Base-by-base conservation (phyloP, 1,140 invertebrate species). In the Epicauta chinensis region DNA sequence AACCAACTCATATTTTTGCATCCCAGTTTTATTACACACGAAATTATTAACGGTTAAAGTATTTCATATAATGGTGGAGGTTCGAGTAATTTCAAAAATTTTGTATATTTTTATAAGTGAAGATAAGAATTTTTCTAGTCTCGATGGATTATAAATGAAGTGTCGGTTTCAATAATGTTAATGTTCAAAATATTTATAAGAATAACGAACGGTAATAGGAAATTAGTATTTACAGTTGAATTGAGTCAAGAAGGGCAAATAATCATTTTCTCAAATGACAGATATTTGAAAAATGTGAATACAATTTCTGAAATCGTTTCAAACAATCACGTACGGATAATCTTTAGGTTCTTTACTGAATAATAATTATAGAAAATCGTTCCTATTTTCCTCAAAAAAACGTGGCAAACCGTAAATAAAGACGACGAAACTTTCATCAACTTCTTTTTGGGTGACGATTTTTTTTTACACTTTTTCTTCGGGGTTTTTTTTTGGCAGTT, bases 371-470 rank as follows among this genome's bases (percentile, higher is more conserved):
- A 51, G 32, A 38, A 47, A 47, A 47, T 23, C 45, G 45, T 38
- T 23, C 23, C 23, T 5, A 23, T 23, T 23, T 23, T 23, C 23
- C 2, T 23, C n/a, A n/a, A 42, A 36, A 45, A 40, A 46, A 46
- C 44, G 51, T 44, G 40, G 40, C 50, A 37, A 38, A 34, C 40
- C 50, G 44, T 51, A 51, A 51, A 50, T 50, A 50, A 50, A 40
- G 40, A 50, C 47, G 23, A 23, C 47, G 16, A 50, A 50, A 50
- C 31, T 50, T 50, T 50, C 47, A 50, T 50, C 47, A 50, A 37
- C 31, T 50, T 23, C 23, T 36, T 36, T 23, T 23, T 23, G 23
- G 23, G 1, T 3, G 23, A 23, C 7, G 23, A 23, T 23, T 23
- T 23, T 7, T 23, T 23, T 23, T 23, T 23, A 23, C 23, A 23